phyloP scores from a whole-genome alignment of 2,797 vertebrate species.

The Chiloscyllium punctatum region DNA sequence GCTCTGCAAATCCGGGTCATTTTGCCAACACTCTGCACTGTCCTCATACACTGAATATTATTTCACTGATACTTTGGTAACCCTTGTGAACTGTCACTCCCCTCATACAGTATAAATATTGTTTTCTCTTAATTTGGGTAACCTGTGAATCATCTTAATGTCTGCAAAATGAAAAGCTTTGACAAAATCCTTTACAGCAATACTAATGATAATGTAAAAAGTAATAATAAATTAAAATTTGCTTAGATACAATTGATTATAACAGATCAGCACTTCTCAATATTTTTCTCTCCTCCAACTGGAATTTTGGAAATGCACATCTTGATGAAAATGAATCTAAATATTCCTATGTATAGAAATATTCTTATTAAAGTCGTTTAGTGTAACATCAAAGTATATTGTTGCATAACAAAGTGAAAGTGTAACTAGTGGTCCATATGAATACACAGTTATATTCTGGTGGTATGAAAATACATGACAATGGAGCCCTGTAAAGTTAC shows the following conservation, averaged over 20 bases:
- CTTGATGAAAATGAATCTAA: background rate
- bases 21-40: no score
- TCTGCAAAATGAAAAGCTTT: no score
- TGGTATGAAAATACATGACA: background rate
- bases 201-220: no score
- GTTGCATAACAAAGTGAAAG: background rate
- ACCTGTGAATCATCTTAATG: no score
- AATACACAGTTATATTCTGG: background rate
- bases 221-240: background rate
- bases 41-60: no score
- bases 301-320: background rate
- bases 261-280: background rate
- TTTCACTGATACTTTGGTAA: no score
- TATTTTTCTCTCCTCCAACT: background rate
- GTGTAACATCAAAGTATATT: background rate
- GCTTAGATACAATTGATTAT: background rate
- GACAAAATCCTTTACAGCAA: no score
- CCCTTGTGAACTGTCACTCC: no score
- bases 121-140: no score
- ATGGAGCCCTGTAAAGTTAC: background rate
- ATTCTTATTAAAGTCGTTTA: background rate
- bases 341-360: background rate
- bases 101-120: no score
- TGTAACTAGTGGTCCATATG: background rate
- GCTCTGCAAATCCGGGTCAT: no score